Evolutionary conservation across 2,797 vertebrate genomes (phyloP), one percentile per base, ranked within the genome.

Genomic region (Dendrocincla tyrannina): DNA sequence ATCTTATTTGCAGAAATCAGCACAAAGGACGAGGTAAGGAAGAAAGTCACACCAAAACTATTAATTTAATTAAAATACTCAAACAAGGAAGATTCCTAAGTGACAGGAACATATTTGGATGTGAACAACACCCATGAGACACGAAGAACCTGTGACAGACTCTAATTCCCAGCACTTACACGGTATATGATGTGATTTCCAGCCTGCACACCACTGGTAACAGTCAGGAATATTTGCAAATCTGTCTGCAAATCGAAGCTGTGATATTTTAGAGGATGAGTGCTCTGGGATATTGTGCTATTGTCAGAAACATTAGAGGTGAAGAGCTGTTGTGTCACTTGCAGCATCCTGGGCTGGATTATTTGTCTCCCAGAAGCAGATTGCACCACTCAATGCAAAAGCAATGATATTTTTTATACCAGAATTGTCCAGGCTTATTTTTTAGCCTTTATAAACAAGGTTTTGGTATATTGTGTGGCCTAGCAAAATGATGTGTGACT

Each of bases 121-220:
- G 50, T 11, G 33, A 64, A 56, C 1, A 8, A 49, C 9, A 18
- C 58, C 62, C 12, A 1, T 6, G 62, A 78, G 86, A 74, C 19
- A 5, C 0, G 13, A 68, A 25, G 59, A 82, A 22, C 1, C 1
- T 3, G 23, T 13, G 50, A 59, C 7, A 55, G 35, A 8, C 46
- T 37, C n/a, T 11, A 41, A 53, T 62, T 83, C 68, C 30, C 64
- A 69, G 64, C 5, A 5, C 11, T 67, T 42, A 3, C 2, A 3
- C 0, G 2, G 17, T 4, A 9, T 0, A 10, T 0, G 8, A 39
- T 66, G 42, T 1, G 2, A 79, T 73, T 76, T 73, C 85, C 89
- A 82, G 63, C 67, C 56, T 44, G 35, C 14, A 10, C 2, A 1
- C 27, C 39, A 2, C 4, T 53, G 49, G 9, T 30, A 5, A 25